phyloP scores from a whole-genome alignment of 2,797 vertebrate genomes.

The Coracias cyanogaster region DNA sequence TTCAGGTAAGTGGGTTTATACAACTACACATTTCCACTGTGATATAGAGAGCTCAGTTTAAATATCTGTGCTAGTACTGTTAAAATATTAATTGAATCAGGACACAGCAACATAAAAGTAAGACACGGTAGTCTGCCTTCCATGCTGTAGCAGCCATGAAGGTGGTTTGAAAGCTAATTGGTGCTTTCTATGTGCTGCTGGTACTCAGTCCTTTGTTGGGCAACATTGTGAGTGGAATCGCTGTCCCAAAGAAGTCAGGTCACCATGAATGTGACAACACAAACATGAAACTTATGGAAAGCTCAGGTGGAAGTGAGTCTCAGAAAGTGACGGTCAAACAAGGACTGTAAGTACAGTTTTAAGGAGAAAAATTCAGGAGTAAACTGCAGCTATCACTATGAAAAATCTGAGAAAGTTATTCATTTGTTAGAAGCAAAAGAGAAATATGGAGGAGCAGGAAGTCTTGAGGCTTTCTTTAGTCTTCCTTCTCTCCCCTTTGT shows the following conservation, averaged over 20 bases:
- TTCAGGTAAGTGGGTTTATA: background rate
- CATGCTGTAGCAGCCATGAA: background rate
- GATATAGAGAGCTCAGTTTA: background rate
- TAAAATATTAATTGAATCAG: background rate
- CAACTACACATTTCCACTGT: background rate
- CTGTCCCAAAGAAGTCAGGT: background rate
- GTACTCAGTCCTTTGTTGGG: accelerated
- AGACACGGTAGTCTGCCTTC: background rate
- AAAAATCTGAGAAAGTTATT: background rate
- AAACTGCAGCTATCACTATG: background rate
- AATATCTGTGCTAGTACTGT: background rate
- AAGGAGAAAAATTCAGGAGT: background rate
- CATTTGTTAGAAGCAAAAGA: background rate
- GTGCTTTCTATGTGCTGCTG: background rate
- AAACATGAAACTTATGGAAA: background rate
- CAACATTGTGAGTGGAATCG: background rate
- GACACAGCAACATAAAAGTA: background rate
- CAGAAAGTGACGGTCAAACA: background rate
- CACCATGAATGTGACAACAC: background rate
- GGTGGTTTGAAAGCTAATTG: background rate
- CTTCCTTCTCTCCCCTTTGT: background rate
- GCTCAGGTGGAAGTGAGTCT: background rate
- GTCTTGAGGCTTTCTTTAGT: background rate
- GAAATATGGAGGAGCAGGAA: background rate
- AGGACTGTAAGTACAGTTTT: background rate